Conservation (phyloP, 2,888 invertebrate genomes). For the Campaea margaritaria region DNA sequence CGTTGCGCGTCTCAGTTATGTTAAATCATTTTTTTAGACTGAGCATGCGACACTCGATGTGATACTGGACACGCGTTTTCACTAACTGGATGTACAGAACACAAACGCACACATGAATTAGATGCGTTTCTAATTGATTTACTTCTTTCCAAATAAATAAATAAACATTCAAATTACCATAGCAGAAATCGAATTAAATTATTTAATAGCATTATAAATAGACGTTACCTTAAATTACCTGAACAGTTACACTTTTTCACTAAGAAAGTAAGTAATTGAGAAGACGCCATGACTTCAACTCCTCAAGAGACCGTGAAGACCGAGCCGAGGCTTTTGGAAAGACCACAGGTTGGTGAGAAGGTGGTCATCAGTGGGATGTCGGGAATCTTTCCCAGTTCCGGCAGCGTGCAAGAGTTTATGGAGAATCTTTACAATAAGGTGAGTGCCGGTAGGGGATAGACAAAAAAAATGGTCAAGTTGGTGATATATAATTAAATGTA, state of each 20-base stretch:
- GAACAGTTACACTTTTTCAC: not conserved
- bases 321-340: slow-evolving; percentile 19
- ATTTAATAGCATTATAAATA: slow-evolving; percentile 8
- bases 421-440: slow-evolving; percentile 86
- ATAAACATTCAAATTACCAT: not conserved
- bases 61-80: too few species aligned
- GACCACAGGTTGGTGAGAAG: slow-evolving; percentile 70
- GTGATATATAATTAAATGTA: too few species aligned
- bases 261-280: not conserved
- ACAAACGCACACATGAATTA: too few species aligned
- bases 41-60: too few species aligned
- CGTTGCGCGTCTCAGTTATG: too few species aligned
- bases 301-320: slow-evolving; percentile 30
- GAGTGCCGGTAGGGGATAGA: not conserved
- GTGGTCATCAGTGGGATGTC: slow-evolving; percentile 86
- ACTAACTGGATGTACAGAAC: too few species aligned
- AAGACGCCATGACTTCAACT: slow-evolving; percentile 38
- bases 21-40: too few species aligned
- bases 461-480: too few species aligned
- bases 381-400: slow-evolving; percentile 87
- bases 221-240: too few species aligned
- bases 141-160: not conserved
- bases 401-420: slow-evolving; percentile 86
- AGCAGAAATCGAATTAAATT: not conserved
- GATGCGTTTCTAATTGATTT: too few species aligned